Base-by-base conservation (phyloP, 2,888 invertebrate genomes). In the Carterocephalus palaemon region DNA sequence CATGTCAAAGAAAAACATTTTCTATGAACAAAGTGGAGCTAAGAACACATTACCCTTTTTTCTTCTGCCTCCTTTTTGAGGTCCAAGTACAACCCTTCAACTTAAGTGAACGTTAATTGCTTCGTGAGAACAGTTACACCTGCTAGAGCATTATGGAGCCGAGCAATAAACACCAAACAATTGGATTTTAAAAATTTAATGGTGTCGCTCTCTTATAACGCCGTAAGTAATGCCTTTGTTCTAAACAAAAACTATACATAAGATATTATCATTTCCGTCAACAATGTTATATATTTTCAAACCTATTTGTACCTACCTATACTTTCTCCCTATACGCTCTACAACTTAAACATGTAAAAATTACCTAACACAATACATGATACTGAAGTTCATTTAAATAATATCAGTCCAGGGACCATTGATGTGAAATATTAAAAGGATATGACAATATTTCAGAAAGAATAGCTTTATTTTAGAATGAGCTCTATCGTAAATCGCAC, bases 391-490 rank as follows among this genome's bases (percentile, higher is more conserved):
- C 36, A 37, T 37, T 37, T 37, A 24, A 37, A 45, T 45, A 80
- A 83, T 68, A 71, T 60, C 60, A 58, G 82, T 79, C 69, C 57
- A 59, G 85, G 79, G 83, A 73, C 70, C 66, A 69, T 78, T 85
- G 75, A 77, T 77, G 75, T 79, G 71, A 82, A 84, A 83, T 83
- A 80, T 85, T 85, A 82, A 83, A 82, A 75, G 67, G 72, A 76
- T 75, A 83, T 81, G 85, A 84, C 84, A 79, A 80, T 86, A 84
- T 85, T 82, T 86, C 80, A 84, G 72, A 75, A 75, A 66, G 74
- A 84, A 84, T 84, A 75, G 85, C 81, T 80, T 80, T 80, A 83
- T 83, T 82, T 81, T 75, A 80, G 83, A 84, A 75, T 70, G 79
- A 75, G 75, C 62, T 67, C 63, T 60, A 69, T 70, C 75, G 75